Evolutionary conservation across 2,113 vertebrate species (phyloP), one percentile per base, ranked within the genome.

Genomic region (Paramisgurnus dabryanus): DNA sequence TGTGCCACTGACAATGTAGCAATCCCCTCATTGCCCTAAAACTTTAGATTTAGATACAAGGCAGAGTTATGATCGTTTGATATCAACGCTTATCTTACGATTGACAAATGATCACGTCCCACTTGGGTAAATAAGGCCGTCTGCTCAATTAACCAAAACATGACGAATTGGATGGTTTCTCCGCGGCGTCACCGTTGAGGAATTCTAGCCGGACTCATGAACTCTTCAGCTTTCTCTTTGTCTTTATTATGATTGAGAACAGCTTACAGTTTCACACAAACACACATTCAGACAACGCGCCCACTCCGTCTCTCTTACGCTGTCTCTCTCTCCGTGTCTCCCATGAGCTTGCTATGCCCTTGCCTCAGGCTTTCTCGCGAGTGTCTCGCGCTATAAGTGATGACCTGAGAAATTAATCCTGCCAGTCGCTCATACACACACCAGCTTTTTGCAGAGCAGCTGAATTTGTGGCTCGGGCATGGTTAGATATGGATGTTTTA

Each of bases 401-500:
- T 82, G 76, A 85, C 80, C 80, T 77, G 76, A 79, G 80, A 83
- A 79, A 83, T 67, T 70, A 85, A 82, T 82, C 83, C 76, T 61
- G 65, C 80, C 66, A 67, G 65, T 63, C 47, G 69, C 64, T 79
- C 41, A 47, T 67, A 66, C 50, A 67, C 12, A 78, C 12, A 78
- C 61, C 49, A 55, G 45, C 40, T 53, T 73, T n/a, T 53, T 55
- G 43, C n/a, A 41, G 34, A 67, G 75, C 61, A 5, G 15, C 60
- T 17, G 79, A 18, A 58, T 45, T 12, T 6, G 17, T 7, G 34
- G 57, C 82, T 40, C 8, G 50, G 65, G 64, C 53, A 49, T 67
- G 50, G 53, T 66, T 68, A 81, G 71, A 81, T 68, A 53, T 4
- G 71, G 63, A 82, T 58, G 68, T 67, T 78, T 77, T 67, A 71